Base-by-base conservation (phyloP, 2,888 invertebrate species). In the Drosophila engyochracea region DNA sequence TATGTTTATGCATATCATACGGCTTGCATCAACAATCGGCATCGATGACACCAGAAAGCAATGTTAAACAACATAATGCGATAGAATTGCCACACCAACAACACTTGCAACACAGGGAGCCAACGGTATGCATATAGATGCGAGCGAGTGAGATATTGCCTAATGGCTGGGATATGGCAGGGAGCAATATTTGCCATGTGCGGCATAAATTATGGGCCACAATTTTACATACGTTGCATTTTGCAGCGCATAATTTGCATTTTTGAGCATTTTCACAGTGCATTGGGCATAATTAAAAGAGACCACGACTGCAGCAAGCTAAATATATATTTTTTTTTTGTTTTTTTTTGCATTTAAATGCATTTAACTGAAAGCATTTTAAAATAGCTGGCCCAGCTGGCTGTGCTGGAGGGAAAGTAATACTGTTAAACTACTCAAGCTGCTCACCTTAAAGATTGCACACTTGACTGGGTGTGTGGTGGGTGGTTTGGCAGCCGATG, bases 181-280 rank as follows among this genome's bases (percentile, higher is more conserved):
- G 52, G 3, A 12, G 30, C 30, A 10, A 31, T 49, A 12, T 35
- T 44, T 59, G 54, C 58, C 67, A 66, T 72, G 77, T 70, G 82
- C 63, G 66, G 76, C 85, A 89, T 86, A 83, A 86, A 84, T 89
- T 83, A 87, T 86, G 83, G 65, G 63, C 66, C 58, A 65, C 72
- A 75, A 81, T 85, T 89, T 79, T 84, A 83, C 83, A 78, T 75
- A 78, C 82, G 74, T 80, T 83, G 89, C 89, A 89, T 86, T 85
- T 84, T 82, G 72, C 82, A 82, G 74, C 61, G 85, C 76, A 89
- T 83, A 83, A 87, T 87, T 87, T 85, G 87, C 83, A 87, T 85
- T 89, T 87, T 87, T 87, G 83, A 86, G 85, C 87, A 86, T 86
- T 84, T 86, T 84, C 79, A 78, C 84, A 85, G 84, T 69, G 86